Conservation (phyloP, 2,888 invertebrate genomes). For the Diloba caeruleocephala region DNA sequence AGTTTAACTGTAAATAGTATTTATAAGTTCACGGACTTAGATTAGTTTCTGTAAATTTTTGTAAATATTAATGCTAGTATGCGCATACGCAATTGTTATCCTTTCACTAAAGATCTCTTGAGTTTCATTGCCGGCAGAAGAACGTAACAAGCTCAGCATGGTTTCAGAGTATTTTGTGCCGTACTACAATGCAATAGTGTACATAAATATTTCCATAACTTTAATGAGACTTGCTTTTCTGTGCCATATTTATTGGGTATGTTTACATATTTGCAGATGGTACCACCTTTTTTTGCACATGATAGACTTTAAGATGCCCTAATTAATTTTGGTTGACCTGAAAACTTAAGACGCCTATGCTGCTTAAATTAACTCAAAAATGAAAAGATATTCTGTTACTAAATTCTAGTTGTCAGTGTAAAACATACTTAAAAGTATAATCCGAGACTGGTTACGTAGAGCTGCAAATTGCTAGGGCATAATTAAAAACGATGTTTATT, state of each 20-base stretch:
- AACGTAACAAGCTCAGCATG: constrained; percentile 74
- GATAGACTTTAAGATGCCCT: constrained; percentile 24
- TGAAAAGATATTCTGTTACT: too few relatives aligned
- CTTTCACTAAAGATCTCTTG: constrained; percentile 89
- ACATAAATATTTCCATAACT: constrained; percentile 32
- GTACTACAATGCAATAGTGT: constrained; percentile 42
- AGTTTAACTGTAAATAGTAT: constrained; percentile 65
- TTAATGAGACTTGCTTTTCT: constrained; percentile 49
- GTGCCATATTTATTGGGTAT: constrained; percentile 67
- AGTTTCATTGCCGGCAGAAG: constrained; percentile 83
- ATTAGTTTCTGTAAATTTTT: constrained; percentile 62
- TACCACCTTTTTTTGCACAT: constrained; percentile 33
- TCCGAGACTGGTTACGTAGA: too few relatives aligned
- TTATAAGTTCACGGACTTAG: constrained; percentile 55
- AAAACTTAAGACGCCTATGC: constrained; percentile 8
- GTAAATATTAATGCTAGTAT: constrained; percentile 66
- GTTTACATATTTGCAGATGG: constrained; percentile 35
- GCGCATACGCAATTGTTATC: constrained; percentile 85
- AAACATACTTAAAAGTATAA: too few relatives aligned
- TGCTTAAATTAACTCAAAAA: too few relatives aligned
- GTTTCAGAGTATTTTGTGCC: constrained; percentile 67
- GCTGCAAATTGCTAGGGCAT: too few relatives aligned
- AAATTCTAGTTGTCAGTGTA: too few relatives aligned
- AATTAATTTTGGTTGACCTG: constrained; percentile 17
- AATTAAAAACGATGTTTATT: too few relatives aligned